Evolutionary conservation across 2,888 invertebrate genomes (phyloP), one percentile per base, ranked within the genome.

Genomic region (Ophioninae sp.): DNA sequence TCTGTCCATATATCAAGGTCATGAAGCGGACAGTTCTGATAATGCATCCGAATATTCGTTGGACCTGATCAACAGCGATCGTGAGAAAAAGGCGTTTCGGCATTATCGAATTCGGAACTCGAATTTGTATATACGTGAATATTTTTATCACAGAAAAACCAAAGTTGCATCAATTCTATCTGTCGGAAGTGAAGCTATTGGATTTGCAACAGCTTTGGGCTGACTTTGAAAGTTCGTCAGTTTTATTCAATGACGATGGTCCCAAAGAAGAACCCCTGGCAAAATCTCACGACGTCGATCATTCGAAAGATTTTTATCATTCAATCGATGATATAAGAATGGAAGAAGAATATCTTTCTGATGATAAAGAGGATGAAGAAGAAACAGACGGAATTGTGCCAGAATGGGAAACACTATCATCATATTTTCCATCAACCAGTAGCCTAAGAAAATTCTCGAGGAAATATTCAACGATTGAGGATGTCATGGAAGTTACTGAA

Each of bases 401-500:
- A 23, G 13, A 30, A 6, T 44, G 22, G 7, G 61, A 61, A 22
- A 44, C 0, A 61, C 63, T 71, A 22, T 44, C 30, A 13, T 64
- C 39, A 20, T n/a, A 23, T 37, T 23, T 37, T 61, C 64, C 68
- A 39, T n/a, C 41, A 22, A 17, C 65, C n/a, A 72, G 51, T 61
- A 79, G 17, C 22, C 44, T 74, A 2, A 44, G 37, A 7, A 59
- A 61, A 77, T 64, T 76, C 17, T 30, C 65, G 7, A 22, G 10
- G 69, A 78, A 58, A 37, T 69, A 79, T 23, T 20, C 59, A 22
- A 63, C 77, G 9, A 41, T 23, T 20, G 59, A 44, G n/a, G 69
- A 81, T n/a, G 75, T 75, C 22, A 73, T 59, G 61, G 74, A 81
- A 61, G 22, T 79, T 56, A 39, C 71, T 20, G 83, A 79, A 69